These are phyloP conservation scores for Amblyteles armatorius DNA, from an alignment of 2,888 invertebrate genomes.

Conservation along the genomic window DNA sequence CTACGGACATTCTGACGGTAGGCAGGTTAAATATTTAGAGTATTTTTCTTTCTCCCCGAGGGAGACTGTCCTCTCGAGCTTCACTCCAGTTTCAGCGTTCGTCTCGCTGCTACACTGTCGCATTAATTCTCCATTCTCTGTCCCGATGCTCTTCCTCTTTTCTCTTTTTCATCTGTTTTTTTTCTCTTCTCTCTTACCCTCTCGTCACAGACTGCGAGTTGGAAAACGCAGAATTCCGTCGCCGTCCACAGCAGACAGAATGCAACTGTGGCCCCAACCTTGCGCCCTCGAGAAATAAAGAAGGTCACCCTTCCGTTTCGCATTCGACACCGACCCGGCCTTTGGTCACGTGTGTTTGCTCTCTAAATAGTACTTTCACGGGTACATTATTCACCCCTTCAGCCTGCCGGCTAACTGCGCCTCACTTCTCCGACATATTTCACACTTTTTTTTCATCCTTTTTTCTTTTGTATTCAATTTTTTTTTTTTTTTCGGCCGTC, in stretches of 20 bases:
- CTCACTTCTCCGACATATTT: slow-evolving; percentile 22
- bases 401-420: slow-evolving; percentile 15
- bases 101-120: slow-evolving; percentile 22
- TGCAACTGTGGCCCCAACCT: slow-evolving; percentile 27
- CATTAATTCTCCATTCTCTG: slow-evolving; percentile 13
- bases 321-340: slow-evolving; percentile 13
- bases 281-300: slow-evolving; percentile 21
- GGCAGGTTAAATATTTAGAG: slow-evolving; percentile 71
- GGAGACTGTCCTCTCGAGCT: slow-evolving; percentile 33
- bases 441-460: neutral
- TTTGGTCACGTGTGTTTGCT: slow-evolving; percentile 61
- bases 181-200: neutral
- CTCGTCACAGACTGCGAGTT: neutral
- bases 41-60: slow-evolving; percentile 61
- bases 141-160: neutral
- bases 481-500: neutral
- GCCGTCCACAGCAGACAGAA: slow-evolving; percentile 33
- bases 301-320: slow-evolving; percentile 42
- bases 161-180: neutral
- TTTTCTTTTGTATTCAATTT: neutral
- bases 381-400: slow-evolving; percentile 61
- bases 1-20: slow-evolving; percentile 28
- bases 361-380: slow-evolving; percentile 65
- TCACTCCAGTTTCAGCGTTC: slow-evolving; percentile 38
- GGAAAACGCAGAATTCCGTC: slow-evolving; percentile 28